Evolutionary conservation across 1,140 invertebrate genomes (phyloP).

Genomic region (Dinothrombium tinctorium): DNA sequence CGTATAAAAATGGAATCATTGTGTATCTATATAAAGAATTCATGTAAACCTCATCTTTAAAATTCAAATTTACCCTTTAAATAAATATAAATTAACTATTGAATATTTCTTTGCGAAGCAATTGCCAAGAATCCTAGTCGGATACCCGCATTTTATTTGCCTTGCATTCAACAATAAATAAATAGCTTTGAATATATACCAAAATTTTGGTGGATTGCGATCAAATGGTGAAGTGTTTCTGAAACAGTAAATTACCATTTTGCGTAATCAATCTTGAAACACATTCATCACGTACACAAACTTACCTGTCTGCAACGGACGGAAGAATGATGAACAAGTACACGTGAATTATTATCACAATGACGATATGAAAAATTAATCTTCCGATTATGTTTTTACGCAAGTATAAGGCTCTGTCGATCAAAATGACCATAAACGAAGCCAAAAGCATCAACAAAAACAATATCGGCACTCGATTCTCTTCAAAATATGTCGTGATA

Average conservation of each 20-base stretch:
- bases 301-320: slow-evolving; percentile 63
- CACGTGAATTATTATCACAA: slow-evolving; percentile 77
- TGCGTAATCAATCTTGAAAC: neutral
- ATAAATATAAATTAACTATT: slow-evolving; percentile 68
- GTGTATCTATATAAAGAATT: no score
- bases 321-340: slow-evolving; percentile 96
- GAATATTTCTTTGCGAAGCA: slow-evolving; percentile 86
- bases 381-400: slow-evolving; percentile 80
- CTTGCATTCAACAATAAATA: slow-evolving; percentile 81
- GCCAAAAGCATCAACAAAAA: slow-evolving; percentile 87
- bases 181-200: slow-evolving; percentile 90
- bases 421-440: slow-evolving; percentile 67
- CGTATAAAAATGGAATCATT: slow-evolving; percentile 84
- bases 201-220: slow-evolving; percentile 63
- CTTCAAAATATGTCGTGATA: slow-evolving; percentile 67
- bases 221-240: slow-evolving; percentile 45
- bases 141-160: slow-evolving; percentile 86
- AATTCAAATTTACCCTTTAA: slow-evolving; percentile 81
- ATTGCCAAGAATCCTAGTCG: slow-evolving; percentile 78
- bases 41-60: slow-evolving; percentile 28
- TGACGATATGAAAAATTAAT: slow-evolving; percentile 70
- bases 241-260: slow-evolving; percentile 19
- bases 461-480: slow-evolving; percentile 80
- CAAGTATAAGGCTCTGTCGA: slow-evolving; percentile 86
- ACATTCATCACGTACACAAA: slow-evolving; percentile 2